These are phyloP conservation scores for Acrossocheilus fasciatus DNA, from an alignment of 2,797 vertebrate genomes.

Conservation along the genomic window DNA sequence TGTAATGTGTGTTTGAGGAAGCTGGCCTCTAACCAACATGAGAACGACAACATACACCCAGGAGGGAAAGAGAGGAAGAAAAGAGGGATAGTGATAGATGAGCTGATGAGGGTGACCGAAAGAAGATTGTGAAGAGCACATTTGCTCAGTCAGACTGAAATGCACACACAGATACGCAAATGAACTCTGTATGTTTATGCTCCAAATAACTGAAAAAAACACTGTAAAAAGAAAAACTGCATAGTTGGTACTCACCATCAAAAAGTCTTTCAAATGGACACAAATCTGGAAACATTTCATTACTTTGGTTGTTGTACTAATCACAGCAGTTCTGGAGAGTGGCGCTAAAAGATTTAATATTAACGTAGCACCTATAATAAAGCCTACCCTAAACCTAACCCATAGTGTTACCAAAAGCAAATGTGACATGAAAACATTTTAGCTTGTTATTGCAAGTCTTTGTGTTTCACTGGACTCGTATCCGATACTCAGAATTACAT, in stretches of 20 bases:
- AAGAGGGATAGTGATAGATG: slow-evolving; percentile 59
- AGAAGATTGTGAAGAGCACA: slow-evolving; percentile 25
- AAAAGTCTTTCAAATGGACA: not conserved
- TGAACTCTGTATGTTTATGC: not conserved
- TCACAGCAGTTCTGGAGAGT: not conserved
- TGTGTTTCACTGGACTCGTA: not conserved
- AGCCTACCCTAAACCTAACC: not conserved
- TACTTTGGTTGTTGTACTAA: not conserved
- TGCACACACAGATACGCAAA: slow-evolving; percentile 28
- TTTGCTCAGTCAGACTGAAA: slow-evolving; percentile 40
- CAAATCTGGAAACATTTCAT: not conserved
- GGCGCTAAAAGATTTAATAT: not conserved
- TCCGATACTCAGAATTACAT: not conserved
- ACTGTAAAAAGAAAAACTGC: not conserved
- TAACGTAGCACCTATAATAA: not conserved
- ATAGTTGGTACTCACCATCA: not conserved
- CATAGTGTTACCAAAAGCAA: not conserved
- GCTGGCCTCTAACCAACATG: slow-evolving; percentile 69
- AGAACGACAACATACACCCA: slow-evolving; percentile 64
- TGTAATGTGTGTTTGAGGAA: slow-evolving; percentile 69
- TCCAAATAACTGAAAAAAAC: slow-evolving; percentile 13
- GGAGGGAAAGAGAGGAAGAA: slow-evolving; percentile 52
- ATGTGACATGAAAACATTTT: not conserved
- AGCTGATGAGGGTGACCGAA: slow-evolving; percentile 50
- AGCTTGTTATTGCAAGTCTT: not conserved